Evolutionary conservation across 2,888 invertebrate genomes (phyloP), one percentile per base, ranked within the genome.

Genomic region (Latrodectus elegans): DNA sequence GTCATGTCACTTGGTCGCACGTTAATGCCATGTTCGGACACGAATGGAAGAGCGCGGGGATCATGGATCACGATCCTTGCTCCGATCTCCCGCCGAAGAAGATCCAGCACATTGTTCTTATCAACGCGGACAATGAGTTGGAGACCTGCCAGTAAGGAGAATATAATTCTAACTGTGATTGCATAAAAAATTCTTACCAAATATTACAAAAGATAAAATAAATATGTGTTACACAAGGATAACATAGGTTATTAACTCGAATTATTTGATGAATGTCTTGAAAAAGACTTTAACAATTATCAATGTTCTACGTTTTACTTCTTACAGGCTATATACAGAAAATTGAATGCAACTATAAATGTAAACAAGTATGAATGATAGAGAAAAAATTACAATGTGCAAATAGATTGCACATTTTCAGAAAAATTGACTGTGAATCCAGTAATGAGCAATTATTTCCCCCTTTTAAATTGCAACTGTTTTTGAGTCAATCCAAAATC

Each of bases 1-100:
- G 84, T 67, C 84, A 84, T 84, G 49, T 84, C 84, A 4, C 14
- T 11, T 6, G 84, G 84, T 15, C 51, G 26, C 10, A 84, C 73
- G 49, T 84, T 78, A 26, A 78, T 64, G 1, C 84, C 84, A 0
- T 78, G 73, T 26, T 84, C 84, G 12, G 65, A 65, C 17, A 84
- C 84, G 22, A 84, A 84, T 6, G 84, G 84, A 0, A 84, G 22
- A 15, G 26, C 11, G 17, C 68, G 26, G 8, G 84, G 55, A 12
- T 78, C 73, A 26, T 84, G 78, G 15, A 84, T 73, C 9, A 68
- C 68, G 9, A 84, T 68, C n/a, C 84, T 26, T 6, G 74, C 78
- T 14, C 84, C 78, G 9, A 84, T 60, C 51, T 84, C 84, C 1
- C 73, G 22, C 1, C 84, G 26, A 0, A 84, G 17, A 1, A 84